Conservation (phyloP, 2,113 vertebrate species). For the Holacanthus passer region DNA sequence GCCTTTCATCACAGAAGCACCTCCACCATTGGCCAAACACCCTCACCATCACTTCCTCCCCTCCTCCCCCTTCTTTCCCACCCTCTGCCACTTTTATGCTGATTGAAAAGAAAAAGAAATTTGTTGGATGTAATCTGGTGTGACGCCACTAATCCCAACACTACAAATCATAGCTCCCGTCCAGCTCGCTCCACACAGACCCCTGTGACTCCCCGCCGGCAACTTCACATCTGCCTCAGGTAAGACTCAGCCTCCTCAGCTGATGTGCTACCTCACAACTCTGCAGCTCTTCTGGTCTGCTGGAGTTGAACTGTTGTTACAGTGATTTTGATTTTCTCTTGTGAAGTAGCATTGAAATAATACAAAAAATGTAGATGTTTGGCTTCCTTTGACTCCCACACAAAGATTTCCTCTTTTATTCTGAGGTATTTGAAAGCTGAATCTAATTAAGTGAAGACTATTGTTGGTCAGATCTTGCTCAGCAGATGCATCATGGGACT, state of each 20-base stretch:
- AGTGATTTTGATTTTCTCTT: not conserved
- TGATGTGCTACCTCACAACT: not conserved
- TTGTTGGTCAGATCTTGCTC: not conserved
- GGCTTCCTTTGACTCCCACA: not conserved
- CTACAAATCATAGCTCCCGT: constrained; percentile 84
- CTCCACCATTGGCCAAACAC: constrained; percentile 27
- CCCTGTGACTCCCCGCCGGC: constrained; percentile 45
- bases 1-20: constrained; percentile 3
- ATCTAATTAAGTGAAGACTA: not conserved
- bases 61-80: constrained; percentile 6
- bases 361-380: not conserved
- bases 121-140: constrained; percentile 87
- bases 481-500: constrained; percentile 31
- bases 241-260: constrained; percentile 55
- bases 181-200: constrained; percentile 63
- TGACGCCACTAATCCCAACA: constrained; percentile 90
- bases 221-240: constrained; percentile 64
- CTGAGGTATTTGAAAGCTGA: not conserved
- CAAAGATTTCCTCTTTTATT: not conserved
- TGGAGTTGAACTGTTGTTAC: not conserved
- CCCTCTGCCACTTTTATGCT: constrained; percentile 67
- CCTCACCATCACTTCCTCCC: not conserved
- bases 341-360: not conserved
- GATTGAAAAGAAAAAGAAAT: constrained; percentile 84
- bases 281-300: not conserved